Base-by-base conservation (phyloP, 2,888 invertebrate species). In the Trichopria drosophilae region DNA sequence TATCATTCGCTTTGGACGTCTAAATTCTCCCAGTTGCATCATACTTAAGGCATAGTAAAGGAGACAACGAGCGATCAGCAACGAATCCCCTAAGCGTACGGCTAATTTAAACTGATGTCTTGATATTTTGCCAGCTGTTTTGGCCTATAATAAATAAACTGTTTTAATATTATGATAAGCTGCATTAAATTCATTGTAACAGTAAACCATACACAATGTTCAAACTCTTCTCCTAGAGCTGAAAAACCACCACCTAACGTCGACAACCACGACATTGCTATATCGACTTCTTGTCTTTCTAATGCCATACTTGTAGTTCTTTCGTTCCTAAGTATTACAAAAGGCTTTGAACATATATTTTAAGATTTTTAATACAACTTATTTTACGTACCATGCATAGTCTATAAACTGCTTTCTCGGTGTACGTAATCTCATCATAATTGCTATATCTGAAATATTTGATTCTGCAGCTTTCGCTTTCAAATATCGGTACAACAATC, bases 211-310 rank as follows among this genome's bases (percentile, higher is more conserved):
- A 90, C 90, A 79, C 87, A 92, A 66, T 84, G 78, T 43, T 80
- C 78, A 75, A 87, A 88, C 67, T 90, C 85, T 71, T 97, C 96
- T 2, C 97, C 98, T 44, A 98, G 79, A 1, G 96, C 91, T 2
- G 97, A 97, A 76, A 91, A 97, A 1, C 94, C 97, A 36, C 97
- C 97, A 3, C 97, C 98, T 12, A 98, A 80, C 1, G 98, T 97
- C 15, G 96, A 97, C 18, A 98, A 77, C 93, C 95, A 95, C 13
- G 94, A 93, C 81, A 96, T 84, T 20, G 90, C 82, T 76, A 88
- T 83, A 62, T 93, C 92, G 62, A 90, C 77, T 76, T 93, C 91
- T 56, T 86, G 80, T 62, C 82, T 81, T 58, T 85, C 86, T 79
- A 84, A 70, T 4, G 80, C 71, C 64, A 82, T 73, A 35, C 66